Evolutionary conservation across 1,140 invertebrate genomes (phyloP), one percentile per base, ranked within the genome.

Genomic region (Tribolium madens): DNA sequence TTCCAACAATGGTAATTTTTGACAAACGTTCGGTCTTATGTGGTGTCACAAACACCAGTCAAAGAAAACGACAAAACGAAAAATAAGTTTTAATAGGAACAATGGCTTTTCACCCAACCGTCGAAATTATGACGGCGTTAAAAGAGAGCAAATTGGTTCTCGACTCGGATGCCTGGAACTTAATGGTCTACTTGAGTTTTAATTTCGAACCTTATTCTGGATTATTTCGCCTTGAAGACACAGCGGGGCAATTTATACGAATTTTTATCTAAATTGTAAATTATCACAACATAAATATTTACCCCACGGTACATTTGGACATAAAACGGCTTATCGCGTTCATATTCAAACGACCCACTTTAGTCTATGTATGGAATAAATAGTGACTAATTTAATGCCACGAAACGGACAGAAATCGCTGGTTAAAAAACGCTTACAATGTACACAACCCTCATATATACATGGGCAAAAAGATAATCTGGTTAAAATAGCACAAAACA

Each of bases 111-210:
- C 48, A 48, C 10, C 50, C 47, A 53, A 15, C 47, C 48, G 46
- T 73, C 48, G 48, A 73, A 73, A 73, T 73, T 73, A 53, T 73
- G 71, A 57, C 71, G 47, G 48, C 48, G 47, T 17, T 73, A 73
- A 73, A 73, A 71, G 48, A 73, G 71, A 52, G 71, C 71, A 73
- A 73, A 73, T 57, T 73, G 71, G 71, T 73, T 73, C 50, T 57
- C 31, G 36, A 71, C 36, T 71, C 47, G 42, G 42, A 17, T 52
- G 46, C 36, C 71, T 36, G 50, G 47, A 73, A 53, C 48, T 73
- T 73, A 73, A 73, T 57, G 71, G 50, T 73, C 71, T 21, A 73
- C 71, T 73, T 73, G 15, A 73, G 18, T 73, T 73, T 73, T 73
- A 73, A 73, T 73, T 73, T 36, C 46, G 48, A 71, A 33, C 57